Percentiles rank a stretch among this genome's conserved stretches.
phyloP scores from a whole-genome alignment of 2,113 vertebrate species.

The Sisor rabdophorus region DNA sequence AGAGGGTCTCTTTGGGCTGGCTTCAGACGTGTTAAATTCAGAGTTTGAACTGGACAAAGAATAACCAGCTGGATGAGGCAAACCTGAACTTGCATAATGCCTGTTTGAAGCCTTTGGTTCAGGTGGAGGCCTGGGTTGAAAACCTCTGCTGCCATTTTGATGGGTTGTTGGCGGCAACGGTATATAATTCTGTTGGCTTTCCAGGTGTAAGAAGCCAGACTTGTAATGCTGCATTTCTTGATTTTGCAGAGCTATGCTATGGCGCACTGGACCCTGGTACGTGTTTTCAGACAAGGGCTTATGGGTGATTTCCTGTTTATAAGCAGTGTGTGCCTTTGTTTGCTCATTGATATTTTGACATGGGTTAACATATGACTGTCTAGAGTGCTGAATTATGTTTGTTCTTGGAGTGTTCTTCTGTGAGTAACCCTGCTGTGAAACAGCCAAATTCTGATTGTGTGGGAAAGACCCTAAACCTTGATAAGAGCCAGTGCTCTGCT shows the following conservation, averaged over 20 bases:
- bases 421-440: slow-evolving; percentile 65
- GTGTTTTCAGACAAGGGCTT: slow-evolving; percentile 61
- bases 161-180: slow-evolving; percentile 62
- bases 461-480: slow-evolving; percentile 69
- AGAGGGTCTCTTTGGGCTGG: slow-evolving; percentile 71
- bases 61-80: slow-evolving; percentile 72
- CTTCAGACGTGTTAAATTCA: slow-evolving; percentile 68
- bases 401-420: slow-evolving; percentile 69
- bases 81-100: slow-evolving; percentile 63
- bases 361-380: slow-evolving; percentile 62
- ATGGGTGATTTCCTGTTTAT: slow-evolving; percentile 71
- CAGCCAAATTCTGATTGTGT: slow-evolving; percentile 68
- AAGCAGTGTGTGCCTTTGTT: slow-evolving; percentile 68
- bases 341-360: slow-evolving; percentile 61
- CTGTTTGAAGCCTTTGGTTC: slow-evolving; percentile 74
- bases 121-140: slow-evolving; percentile 82
- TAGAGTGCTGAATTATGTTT: slow-evolving; percentile 70
- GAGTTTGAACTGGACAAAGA: slow-evolving; percentile 63
- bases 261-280: slow-evolving; percentile 70
- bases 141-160: slow-evolving; percentile 57
- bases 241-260: slow-evolving; percentile 55
- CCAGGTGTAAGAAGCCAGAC: slow-evolving; percentile 64
- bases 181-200: slow-evolving; percentile 67
- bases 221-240: slow-evolving; percentile 73
- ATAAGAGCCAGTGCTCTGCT: slow-evolving; percentile 78